Evolutionary conservation across 2,888 invertebrate genomes (phyloP).

Genomic region (Apeira syringaria): DNA sequence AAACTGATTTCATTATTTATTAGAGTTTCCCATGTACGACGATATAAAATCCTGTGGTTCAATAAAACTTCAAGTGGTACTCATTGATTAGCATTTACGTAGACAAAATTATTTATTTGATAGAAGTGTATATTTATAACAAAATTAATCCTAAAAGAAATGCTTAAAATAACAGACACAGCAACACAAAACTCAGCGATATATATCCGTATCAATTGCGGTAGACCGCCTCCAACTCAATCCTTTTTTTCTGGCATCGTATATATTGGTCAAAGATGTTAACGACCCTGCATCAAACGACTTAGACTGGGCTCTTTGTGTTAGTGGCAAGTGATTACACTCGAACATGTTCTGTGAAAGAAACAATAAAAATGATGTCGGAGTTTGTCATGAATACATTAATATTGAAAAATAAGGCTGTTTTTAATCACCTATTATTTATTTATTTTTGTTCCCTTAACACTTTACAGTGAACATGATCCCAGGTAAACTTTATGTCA

Average conservation of each 20-base stretch:
- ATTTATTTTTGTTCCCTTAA: too few relatives aligned
- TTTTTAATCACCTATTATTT: too few relatives aligned
- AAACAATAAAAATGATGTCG: too few relatives aligned
- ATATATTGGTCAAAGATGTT: background rate
- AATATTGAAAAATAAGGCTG: background rate
- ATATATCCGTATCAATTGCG: background rate
- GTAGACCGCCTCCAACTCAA: background rate
- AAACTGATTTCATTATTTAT: too few relatives aligned
- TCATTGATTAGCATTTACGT: too few relatives aligned
- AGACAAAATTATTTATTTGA: too few relatives aligned
- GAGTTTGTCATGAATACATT: background rate
- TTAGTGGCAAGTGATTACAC: constrained; percentile 7
- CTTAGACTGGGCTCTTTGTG: background rate
- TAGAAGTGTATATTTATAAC: constrained; percentile 13
- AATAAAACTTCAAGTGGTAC: too few relatives aligned
- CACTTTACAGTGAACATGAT: too few relatives aligned
- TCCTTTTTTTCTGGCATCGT: background rate
- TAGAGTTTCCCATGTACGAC: too few relatives aligned
- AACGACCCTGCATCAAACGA: background rate
- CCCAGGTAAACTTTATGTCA: too few relatives aligned
- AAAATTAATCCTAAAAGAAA: constrained; percentile 26
- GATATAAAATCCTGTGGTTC: too few relatives aligned
- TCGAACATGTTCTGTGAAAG: background rate
- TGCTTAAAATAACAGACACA: constrained; percentile 8
- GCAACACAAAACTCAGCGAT: background rate